Conservation (phyloP, 2,888 invertebrate species). For the Incurvaria masculella region DNA sequence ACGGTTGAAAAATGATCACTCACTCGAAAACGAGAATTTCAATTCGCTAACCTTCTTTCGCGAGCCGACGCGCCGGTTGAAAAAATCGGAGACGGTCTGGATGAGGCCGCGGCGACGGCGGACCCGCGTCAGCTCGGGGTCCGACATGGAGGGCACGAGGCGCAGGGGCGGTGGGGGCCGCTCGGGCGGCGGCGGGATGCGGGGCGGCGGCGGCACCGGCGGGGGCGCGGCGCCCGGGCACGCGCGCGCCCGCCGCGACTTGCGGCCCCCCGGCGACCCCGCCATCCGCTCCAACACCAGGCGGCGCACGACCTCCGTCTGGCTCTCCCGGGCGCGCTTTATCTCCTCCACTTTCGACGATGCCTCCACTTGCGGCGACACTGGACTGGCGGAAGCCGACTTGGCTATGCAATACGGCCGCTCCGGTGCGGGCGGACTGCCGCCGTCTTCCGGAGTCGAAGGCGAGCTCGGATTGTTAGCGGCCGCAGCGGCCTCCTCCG, state of each 20-base stretch:
- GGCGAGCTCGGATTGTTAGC: too few species aligned
- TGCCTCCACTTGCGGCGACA: slow-evolving; percentile 49
- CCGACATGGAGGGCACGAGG: slow-evolving; percentile 51
- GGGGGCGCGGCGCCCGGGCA: slow-evolving; percentile 21
- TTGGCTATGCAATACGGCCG: too few species aligned
- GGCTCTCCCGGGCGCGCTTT: slow-evolving; percentile 74
- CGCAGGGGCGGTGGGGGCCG: slow-evolving; percentile 21
- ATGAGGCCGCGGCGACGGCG: slow-evolving; percentile 80
- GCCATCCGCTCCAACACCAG: slow-evolving; percentile 76
- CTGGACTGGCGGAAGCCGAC: slow-evolving; percentile 31
- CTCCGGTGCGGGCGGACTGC: not conserved
- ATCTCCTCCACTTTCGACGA: slow-evolving; percentile 71
- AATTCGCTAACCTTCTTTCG: slow-evolving; percentile 56
- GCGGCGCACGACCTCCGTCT: slow-evolving; percentile 80
- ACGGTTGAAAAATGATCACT: too few species aligned
- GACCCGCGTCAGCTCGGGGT: slow-evolving; percentile 53
- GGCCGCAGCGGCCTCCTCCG: too few species aligned
- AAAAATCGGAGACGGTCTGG: slow-evolving; percentile 80
- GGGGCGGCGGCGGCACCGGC: slow-evolving; percentile 32
- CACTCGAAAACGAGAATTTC: too few species aligned
- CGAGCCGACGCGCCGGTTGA: slow-evolving; percentile 68
- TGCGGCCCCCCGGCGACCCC: slow-evolving; percentile 23
- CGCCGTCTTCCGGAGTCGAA: too few species aligned
- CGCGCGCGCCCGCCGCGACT: slow-evolving; percentile 24
- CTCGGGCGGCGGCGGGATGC: slow-evolving; percentile 21